phyloP scores from a whole-genome alignment of 1,140 invertebrate species.

The Mycetomoellerius zeteki region DNA sequence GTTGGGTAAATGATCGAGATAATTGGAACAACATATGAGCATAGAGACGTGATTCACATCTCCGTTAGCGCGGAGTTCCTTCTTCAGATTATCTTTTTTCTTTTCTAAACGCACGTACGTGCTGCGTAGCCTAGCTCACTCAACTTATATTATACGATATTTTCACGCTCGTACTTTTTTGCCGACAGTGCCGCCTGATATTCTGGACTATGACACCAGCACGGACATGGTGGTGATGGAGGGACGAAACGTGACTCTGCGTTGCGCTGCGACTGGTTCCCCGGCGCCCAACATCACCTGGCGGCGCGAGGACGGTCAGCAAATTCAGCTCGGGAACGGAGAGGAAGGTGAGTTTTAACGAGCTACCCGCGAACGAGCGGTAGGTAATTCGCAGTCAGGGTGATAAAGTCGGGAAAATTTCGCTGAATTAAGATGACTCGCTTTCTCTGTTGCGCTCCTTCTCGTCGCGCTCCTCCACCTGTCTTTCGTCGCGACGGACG shows the following conservation, averaged over 20 bases:
- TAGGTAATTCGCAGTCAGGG: slow-evolving; percentile 51
- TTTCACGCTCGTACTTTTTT: slow-evolving; percentile 39
- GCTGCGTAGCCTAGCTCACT: too few species aligned
- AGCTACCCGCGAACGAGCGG: slow-evolving; percentile 39
- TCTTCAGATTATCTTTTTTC: not conserved
- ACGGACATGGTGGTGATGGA: slow-evolving; percentile 96
- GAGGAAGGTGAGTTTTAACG: slow-evolving; percentile 79
- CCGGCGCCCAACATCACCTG: slow-evolving; percentile 94
- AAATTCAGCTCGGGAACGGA: slow-evolving; percentile 89
- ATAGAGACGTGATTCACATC: not conserved
- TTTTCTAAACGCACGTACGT: not conserved
- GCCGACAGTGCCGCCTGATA: slow-evolving; percentile 94
- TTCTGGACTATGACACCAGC: slow-evolving; percentile 94
- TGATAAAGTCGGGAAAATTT: slow-evolving; percentile 45
- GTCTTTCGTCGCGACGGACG: not conserved
- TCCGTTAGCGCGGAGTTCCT: not conserved
- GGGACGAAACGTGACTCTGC: slow-evolving; percentile 93
- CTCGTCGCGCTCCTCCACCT: not conserved
- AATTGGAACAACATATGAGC: not conserved
- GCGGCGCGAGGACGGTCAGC: slow-evolving; percentile 93
- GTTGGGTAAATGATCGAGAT: not conserved
- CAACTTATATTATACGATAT: not conserved
- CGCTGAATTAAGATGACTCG: slow-evolving; percentile 44
- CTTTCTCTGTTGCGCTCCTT: not conserved
- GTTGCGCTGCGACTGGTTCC: slow-evolving; percentile 93